Evolutionary conservation across 1,140 invertebrate species (phyloP).

Genomic region (Orchesella cincta): DNA sequence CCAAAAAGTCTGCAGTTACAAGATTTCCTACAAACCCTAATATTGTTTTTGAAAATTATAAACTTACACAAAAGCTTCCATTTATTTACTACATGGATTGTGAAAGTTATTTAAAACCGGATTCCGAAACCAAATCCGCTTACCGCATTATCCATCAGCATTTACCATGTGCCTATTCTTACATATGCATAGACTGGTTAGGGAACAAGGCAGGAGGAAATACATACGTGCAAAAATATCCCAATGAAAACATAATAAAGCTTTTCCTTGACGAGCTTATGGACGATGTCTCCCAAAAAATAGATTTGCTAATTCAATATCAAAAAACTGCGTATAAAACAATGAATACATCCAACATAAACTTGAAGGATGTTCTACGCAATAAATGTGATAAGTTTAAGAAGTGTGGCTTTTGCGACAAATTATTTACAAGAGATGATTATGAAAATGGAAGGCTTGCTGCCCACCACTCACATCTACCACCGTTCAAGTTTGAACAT

Average conservation of each 20-base stretch:
- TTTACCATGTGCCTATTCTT: not conserved
- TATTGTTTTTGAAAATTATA: not conserved
- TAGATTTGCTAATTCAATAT: not conserved
- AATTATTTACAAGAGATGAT: not conserved
- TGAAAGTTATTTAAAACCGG: not conserved
- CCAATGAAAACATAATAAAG: not conserved
- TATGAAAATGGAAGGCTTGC: not conserved
- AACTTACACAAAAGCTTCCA: too few species aligned
- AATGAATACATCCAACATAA: not conserved
- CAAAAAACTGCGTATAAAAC: not conserved
- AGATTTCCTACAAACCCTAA: not conserved
- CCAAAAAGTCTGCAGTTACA: not conserved
- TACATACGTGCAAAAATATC: not conserved
- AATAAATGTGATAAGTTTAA: not conserved
- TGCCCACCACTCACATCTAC: not conserved
- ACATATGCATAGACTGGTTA: not conserved
- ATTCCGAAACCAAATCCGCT: not conserved
- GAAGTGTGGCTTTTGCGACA: not conserved
- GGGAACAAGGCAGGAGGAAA: not conserved
- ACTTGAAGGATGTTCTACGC: not conserved
- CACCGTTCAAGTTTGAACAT: not conserved
- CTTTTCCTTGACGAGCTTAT: not conserved
- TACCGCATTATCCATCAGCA: not conserved
- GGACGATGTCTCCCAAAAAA: not conserved
- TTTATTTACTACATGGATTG: not conserved